Conservation (phyloP, 2,113 vertebrate species). For the Aythya baeri region DNA sequence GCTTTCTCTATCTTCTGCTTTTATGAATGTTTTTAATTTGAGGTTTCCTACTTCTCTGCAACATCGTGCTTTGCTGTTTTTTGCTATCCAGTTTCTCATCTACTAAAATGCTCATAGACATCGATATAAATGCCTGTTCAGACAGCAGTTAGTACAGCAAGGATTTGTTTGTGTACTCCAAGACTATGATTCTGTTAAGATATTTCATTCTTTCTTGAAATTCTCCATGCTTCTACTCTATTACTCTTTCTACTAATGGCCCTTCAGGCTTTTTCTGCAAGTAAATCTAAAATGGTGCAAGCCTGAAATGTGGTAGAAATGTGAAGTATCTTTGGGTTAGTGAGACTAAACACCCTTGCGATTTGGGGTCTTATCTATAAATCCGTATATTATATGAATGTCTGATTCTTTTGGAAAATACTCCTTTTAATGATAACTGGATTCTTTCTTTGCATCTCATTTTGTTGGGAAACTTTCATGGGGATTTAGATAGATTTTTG, state of each 20-base stretch:
- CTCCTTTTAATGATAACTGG: not conserved
- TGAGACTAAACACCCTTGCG: not conserved
- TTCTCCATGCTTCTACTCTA: constrained; percentile 2
- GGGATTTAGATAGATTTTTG: not conserved
- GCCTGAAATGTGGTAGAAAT: not conserved
- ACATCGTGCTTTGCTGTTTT: constrained; percentile 19
- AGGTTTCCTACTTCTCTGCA: constrained; percentile 23
- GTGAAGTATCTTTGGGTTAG: not conserved
- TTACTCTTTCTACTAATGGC: not conserved
- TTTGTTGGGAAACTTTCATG: not conserved
- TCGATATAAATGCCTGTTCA: constrained; percentile 45
- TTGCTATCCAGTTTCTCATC: constrained; percentile 38
- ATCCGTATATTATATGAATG: not conserved
- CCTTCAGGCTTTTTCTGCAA: not conserved
- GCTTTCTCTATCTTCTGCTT: constrained; percentile 55
- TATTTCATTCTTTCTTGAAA: not conserved
- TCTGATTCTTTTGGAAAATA: not conserved
- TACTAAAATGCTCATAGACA: constrained; percentile 40
- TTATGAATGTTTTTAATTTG: constrained; percentile 24
- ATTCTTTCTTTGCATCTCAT: not conserved
- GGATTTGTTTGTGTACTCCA: not conserved
- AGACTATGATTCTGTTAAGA: not conserved
- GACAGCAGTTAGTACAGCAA: constrained; percentile 39
- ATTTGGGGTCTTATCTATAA: not conserved
- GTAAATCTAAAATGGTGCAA: not conserved